These are phyloP conservation scores for Nephila pilipes DNA, from an alignment of 1,140 invertebrate genomes.

Conservation along the genomic window DNA sequence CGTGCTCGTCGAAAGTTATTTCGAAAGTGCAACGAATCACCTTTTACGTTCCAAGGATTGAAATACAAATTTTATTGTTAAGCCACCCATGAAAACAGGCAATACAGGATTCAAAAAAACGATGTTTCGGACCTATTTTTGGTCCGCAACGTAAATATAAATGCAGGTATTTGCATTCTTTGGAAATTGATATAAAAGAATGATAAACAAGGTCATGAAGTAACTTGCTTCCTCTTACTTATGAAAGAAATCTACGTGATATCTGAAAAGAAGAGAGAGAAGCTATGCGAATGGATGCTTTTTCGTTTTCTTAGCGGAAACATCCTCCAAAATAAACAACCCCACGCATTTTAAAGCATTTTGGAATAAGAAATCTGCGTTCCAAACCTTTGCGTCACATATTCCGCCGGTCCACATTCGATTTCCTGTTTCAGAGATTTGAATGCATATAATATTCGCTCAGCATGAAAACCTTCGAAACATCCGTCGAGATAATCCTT, in stretches of 20 bases:
- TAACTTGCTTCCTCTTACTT: neutral
- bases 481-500: neutral
- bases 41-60: too few relatives aligned
- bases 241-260: neutral
- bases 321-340: slow-evolving; percentile 13
- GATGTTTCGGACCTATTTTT: neutral
- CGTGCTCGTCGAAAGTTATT: too few relatives aligned
- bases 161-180: neutral
- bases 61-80: neutral
- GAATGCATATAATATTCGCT: neutral
- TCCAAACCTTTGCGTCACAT: neutral
- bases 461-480: neutral
- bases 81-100: neutral
- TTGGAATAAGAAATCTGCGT: neutral
- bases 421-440: neutral
- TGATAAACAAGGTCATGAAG: neutral
- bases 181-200: neutral
- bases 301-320: neutral
- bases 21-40: too few relatives aligned
- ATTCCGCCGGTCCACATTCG: neutral
- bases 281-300: neutral
- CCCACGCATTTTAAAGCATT: slow-evolving; percentile 1
- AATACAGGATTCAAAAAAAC: neutral
- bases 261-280: neutral
- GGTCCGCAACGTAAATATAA: neutral